Conservation (phyloP, 1,140 invertebrate species). For the Homalodisca vitripennis region DNA sequence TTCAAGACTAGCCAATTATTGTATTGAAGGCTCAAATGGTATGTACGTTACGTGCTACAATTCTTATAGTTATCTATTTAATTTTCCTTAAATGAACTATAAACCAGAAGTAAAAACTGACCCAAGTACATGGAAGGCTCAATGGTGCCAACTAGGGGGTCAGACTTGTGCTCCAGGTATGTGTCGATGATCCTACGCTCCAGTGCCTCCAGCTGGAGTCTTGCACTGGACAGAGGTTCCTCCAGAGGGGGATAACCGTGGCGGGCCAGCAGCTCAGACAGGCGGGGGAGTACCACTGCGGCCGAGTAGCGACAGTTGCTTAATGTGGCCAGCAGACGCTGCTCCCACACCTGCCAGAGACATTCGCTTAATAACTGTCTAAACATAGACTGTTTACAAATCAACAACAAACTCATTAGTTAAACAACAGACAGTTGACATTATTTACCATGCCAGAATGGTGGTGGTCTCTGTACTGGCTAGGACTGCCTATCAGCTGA, state of each 20-base stretch:
- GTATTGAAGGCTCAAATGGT: too few relatives aligned
- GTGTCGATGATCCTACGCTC: slow-evolving; percentile 72
- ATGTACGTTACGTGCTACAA: too few relatives aligned
- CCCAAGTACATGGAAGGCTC: slow-evolving; percentile 95
- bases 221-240: slow-evolving; percentile 57
- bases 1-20: too few relatives aligned
- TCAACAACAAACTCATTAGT: too few relatives aligned
- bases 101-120: not conserved
- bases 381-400: too few relatives aligned
- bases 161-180: slow-evolving; percentile 90
- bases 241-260: slow-evolving; percentile 72
- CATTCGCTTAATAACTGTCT: too few relatives aligned
- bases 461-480: slow-evolving; percentile 48
- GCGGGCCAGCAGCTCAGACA: slow-evolving; percentile 61
- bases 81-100: too few relatives aligned
- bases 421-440: not conserved
- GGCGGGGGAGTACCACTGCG: slow-evolving; percentile 66
- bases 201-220: slow-evolving; percentile 59
- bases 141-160: slow-evolving; percentile 89
- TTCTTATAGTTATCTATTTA: too few relatives aligned
- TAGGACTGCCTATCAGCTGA: slow-evolving; percentile 62
- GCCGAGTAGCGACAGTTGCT: slow-evolving; percentile 88
- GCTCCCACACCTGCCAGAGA: slow-evolving; percentile 76
- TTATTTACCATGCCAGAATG: slow-evolving; percentile 30
- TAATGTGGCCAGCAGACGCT: slow-evolving; percentile 78